phyloP scores from a whole-genome alignment of 2,888 invertebrate species.

The Lochmaea crataegi region DNA sequence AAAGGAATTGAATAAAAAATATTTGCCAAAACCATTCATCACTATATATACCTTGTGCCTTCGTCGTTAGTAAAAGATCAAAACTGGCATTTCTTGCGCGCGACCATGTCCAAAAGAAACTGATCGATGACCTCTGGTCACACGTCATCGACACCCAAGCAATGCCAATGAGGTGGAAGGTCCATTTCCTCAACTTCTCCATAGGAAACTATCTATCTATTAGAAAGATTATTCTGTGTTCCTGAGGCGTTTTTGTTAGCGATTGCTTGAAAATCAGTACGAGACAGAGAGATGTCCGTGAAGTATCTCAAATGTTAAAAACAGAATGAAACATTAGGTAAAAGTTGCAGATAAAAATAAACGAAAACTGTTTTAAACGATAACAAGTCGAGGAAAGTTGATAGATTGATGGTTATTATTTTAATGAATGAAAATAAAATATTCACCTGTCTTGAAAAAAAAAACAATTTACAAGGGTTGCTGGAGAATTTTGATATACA shows the following conservation, averaged over 20 bases:
- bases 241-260: constrained; percentile 20
- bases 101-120: constrained; percentile 44
- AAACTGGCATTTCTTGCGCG: constrained; percentile 41
- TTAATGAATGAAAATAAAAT: no score
- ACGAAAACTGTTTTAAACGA: no score
- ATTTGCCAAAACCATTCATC: constrained; percentile 36
- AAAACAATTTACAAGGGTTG: no score
- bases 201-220: constrained; percentile 35
- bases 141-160: constrained; percentile 57
- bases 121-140: constrained; percentile 59
- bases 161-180: constrained; percentile 58
- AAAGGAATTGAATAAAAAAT: constrained; percentile 34
- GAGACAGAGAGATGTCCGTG: not conserved
- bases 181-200: constrained; percentile 55
- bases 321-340: not conserved
- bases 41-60: constrained; percentile 16
- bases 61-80: constrained; percentile 35
- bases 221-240: constrained; percentile 32
- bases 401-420: not conserved
- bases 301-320: constrained; percentile 3
- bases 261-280: not conserved
- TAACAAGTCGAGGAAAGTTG: not conserved
- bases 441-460: no score
- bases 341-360: no score
- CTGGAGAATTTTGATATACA: no score